Base-by-base conservation (phyloP, 2,113 vertebrate species). In the Nothoprocta perdicaria region DNA sequence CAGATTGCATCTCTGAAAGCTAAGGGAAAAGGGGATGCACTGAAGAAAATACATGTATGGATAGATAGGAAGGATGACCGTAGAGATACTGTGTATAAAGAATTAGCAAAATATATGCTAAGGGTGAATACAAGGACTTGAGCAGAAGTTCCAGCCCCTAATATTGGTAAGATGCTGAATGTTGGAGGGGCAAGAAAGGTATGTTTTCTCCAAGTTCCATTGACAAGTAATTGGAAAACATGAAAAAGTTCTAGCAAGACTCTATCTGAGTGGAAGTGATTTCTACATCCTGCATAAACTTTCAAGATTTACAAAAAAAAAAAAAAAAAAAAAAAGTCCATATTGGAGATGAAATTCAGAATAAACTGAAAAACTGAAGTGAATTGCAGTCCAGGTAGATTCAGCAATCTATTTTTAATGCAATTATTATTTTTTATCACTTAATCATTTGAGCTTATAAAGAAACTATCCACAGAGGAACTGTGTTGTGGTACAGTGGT, bases 1-100 rank as follows among this genome's bases (percentile, higher is more conserved):
- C 52, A 62, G 22, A 3, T 48, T 62, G 3, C 13, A 1, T 57
- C 58, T 81, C 14, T 68, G 0, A 0, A 74, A 67, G 45, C 24
- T 80, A 53, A 66, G 75, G 48, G 46, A 72, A 40, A 8, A 71
- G 24, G 6, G 29, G 33, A 43, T 61, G 33, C 8, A 41, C 35
- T 65, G 11, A 11, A 52, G 55, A 40, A 91, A 86, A 72, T 31
- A 40, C 19, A 1, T 41, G 58, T 6, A 1, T 50, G 14, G 27
- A 9, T 22, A 60, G 27, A 53, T 61, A 18, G 68, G 53, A 61
- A 65, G n/a, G 11, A 31, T 35, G 86, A 2, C 21, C 16, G 18
- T 50, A 33, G n/a, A 63, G 41, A 53, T 4, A 65, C 18, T n/a
- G 24, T 68, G 13, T 7, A 18, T 26, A 50, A 71, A 27, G 33